phyloP scores from a whole-genome alignment of 2,797 vertebrate genomes.

The Chlorospingus semifuscus region DNA sequence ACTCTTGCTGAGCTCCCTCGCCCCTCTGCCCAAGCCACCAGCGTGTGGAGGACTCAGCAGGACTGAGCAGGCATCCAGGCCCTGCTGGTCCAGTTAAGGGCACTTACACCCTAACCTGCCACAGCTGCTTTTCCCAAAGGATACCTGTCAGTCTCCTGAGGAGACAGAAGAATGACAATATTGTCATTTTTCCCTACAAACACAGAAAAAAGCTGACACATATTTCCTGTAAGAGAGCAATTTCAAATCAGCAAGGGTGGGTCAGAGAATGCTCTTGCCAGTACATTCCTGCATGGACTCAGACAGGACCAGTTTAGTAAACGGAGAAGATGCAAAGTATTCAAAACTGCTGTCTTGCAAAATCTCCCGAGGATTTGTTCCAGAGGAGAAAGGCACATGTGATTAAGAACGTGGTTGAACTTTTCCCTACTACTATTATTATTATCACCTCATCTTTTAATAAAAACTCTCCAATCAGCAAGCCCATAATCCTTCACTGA shows the following conservation, averaged over 20 bases:
- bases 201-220: not conserved
- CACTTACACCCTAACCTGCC: not conserved
- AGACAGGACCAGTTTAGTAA: not conserved
- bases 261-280: not conserved
- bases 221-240: not conserved
- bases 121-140: not conserved
- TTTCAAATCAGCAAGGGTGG: not conserved
- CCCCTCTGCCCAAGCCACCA: not conserved
- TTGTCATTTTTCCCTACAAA: not conserved
- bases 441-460: not conserved
- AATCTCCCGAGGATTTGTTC: not conserved
- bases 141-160: not conserved
- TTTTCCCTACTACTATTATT: not conserved
- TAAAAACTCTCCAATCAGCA: not conserved
- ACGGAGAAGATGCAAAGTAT: rapidly evolving
- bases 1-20: not conserved
- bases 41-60: not conserved
- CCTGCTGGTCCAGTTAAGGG: not conserved
- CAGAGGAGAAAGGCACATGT: not conserved
- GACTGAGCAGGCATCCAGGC: not conserved
- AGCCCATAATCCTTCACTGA: not conserved
- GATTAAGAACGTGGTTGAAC: not conserved
- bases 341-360: not conserved
- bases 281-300: not conserved
- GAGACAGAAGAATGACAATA: not conserved